Evolutionary conservation across 2,113 vertebrate species (phyloP), one percentile per base, ranked within the genome.

Genomic region (Percina caprodes): DNA sequence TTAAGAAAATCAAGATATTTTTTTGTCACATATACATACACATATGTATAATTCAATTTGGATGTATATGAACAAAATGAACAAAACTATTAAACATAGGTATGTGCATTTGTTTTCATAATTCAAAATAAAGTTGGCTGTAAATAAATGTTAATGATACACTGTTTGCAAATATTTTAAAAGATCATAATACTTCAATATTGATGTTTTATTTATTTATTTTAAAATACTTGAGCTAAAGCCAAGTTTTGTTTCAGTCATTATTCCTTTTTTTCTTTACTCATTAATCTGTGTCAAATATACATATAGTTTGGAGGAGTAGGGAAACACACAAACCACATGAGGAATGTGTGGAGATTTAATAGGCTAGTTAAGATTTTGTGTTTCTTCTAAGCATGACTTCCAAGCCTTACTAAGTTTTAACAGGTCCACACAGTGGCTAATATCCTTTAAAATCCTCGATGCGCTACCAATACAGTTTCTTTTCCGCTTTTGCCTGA

Each of bases 361-460:
- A 52, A 82, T 26, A 45, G 42, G 26, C 49, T 16, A 7, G 60
- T 61, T 54, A 55, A 61, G 23, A 39, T 33, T 79, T 65, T 35
- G 16, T 58, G 48, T 71, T 79, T 78, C 56, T 51, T 62, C 49
- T 19, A 19, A 16, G 52, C 58, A 68, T 21, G 46, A 65, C 73
- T 69, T 58, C 5, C 5, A 33, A 2, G 35, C 39, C 24, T 72
- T 49, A 45, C 52, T 54, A 15, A 61, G 59, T 46, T 78, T 75
- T 65, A 35, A 75, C 62, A 83, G 52, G n/a, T 62, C 75, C 52
- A 67, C 68, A 82, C 58, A 30, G 66, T 54, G 35, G 51, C 67
- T 61, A 14, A 58, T n/a, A 18, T 62, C 46, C 67, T 66, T 66
- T 79, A 74, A 80, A 77, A 69, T 15, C 56, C 39, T 14, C 26